phyloP scores from a whole-genome alignment of 2,888 invertebrate genomes.

The Lithophane leautieri region DNA sequence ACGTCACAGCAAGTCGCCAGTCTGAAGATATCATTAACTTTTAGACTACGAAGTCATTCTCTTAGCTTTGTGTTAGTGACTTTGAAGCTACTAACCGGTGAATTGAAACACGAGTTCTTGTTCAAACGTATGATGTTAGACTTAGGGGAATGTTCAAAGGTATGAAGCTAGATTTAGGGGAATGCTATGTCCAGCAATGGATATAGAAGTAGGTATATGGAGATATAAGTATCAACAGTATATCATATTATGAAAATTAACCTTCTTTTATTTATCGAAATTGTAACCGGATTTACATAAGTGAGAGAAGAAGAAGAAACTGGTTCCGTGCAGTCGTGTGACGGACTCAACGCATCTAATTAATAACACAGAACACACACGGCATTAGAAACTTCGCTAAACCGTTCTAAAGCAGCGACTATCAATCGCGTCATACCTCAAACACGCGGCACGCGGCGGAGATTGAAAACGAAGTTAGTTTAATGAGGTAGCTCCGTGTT shows the following conservation, averaged over 20 bases:
- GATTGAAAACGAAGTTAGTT: conserved; percentile 66
- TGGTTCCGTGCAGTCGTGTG: background rate
- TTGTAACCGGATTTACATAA: background rate
- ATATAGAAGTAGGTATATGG: background rate
- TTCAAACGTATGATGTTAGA: background rate
- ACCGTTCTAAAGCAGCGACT: conserved; percentile 38
- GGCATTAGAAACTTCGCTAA: conserved; percentile 30
- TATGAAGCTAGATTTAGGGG: background rate
- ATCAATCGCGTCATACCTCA: conserved; percentile 61
- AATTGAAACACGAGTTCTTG: background rate
- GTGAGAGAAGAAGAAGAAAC: background rate
- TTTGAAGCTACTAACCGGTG: background rate
- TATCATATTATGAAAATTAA: background rate
- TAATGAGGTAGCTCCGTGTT: conserved; percentile 64
- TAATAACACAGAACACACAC: conserved; percentile 40
- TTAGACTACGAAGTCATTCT: conserved; percentile 42
- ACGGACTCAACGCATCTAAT: conserved; percentile 29
- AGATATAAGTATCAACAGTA: background rate
- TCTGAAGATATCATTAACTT: conserved; percentile 57
- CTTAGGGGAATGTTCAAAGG: background rate
- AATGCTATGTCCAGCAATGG: background rate
- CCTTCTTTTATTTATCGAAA: background rate
- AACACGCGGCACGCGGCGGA: conserved; percentile 59
- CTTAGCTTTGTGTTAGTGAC: background rate
- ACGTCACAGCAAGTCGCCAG: conserved; percentile 60